These are phyloP conservation scores for Aplodontia rufa DNA, from an alignment of 2,113 vertebrate genomes.

Conservation along the genomic window DNA sequence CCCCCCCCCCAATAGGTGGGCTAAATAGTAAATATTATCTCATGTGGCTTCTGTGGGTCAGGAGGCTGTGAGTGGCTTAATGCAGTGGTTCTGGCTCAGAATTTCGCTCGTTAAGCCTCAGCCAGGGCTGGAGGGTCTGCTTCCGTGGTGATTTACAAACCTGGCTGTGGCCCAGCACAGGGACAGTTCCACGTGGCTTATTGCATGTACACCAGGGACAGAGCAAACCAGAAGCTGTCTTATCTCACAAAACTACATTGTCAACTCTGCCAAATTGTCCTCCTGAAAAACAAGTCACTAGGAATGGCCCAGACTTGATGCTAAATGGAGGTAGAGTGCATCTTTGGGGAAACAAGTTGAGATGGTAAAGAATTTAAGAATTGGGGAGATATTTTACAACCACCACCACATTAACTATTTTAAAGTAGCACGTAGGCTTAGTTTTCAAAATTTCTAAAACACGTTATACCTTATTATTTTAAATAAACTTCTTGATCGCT, in stretches of 20 bases:
- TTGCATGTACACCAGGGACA: background rate
- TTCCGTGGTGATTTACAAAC: background rate
- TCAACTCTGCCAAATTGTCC: background rate
- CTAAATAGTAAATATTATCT: background rate
- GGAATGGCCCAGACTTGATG: background rate
- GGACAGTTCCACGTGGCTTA: background rate
- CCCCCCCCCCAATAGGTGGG: background rate
- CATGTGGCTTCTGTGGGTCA: background rate
- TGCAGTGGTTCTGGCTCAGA: background rate
- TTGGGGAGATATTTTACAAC: background rate
- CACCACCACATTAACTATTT: background rate
- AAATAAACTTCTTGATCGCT: background rate
- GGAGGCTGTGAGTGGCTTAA: background rate
- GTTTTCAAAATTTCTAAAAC: background rate
- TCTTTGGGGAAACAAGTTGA: fast-evolving
- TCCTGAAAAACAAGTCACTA: background rate
- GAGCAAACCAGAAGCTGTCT: background rate
- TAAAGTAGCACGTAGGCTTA: background rate
- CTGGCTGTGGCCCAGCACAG: background rate
- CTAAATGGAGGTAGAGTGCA: no score
- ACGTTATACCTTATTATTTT: background rate
- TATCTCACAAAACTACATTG: no score
- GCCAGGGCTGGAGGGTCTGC: fast-evolving
- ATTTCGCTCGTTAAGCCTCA: background rate
- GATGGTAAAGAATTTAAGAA: background rate